A percentile compares a stretch with the other conserved stretches of the same genome.
Conservation (phyloP, 2,888 invertebrate genomes). For the Druceiella hillmani region DNA sequence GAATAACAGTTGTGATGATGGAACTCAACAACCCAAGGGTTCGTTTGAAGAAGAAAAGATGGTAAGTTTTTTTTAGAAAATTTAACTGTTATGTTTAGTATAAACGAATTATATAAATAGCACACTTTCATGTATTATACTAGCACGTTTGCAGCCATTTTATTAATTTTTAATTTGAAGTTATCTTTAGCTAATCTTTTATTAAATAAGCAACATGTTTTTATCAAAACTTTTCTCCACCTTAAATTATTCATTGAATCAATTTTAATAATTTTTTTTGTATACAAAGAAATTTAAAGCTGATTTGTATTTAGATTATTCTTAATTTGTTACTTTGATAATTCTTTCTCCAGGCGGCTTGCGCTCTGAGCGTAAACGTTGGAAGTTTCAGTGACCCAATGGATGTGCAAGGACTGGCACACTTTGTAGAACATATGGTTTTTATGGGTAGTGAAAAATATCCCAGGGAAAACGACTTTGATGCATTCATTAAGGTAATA, state of each 20-base stretch:
- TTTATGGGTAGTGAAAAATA: conserved; percentile 93
- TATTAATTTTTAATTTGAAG: too few species aligned
- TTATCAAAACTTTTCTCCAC: too few species aligned
- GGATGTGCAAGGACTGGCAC: conserved; percentile 73
- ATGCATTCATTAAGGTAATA: conserved; percentile 67
- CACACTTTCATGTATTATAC: neutral
- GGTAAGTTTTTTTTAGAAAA: conserved; percentile 30
- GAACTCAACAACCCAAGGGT: conserved; percentile 31
- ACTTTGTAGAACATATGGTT: conserved; percentile 88
- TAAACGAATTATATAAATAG: neutral
- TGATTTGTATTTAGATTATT: too few species aligned
- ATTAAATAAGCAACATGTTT: too few species aligned
- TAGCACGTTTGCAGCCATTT: too few species aligned
- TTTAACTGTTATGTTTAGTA: conserved; percentile 10
- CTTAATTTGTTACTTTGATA: conserved; percentile 5
- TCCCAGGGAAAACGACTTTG: conserved; percentile 80
- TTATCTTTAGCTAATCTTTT: too few species aligned
- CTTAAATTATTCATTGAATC: too few species aligned
- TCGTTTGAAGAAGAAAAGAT: conserved; percentile 44
- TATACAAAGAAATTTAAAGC: too few species aligned
- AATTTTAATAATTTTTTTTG: too few species aligned
- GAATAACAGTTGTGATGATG: conserved; percentile 36
- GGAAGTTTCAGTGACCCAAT: conserved; percentile 76
- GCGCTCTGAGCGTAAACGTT: conserved; percentile 68
- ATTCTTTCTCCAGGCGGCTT: conserved; percentile 55